phyloP scores from a whole-genome alignment of 2,888 invertebrate genomes.

The Invenusta paracnida region DNA sequence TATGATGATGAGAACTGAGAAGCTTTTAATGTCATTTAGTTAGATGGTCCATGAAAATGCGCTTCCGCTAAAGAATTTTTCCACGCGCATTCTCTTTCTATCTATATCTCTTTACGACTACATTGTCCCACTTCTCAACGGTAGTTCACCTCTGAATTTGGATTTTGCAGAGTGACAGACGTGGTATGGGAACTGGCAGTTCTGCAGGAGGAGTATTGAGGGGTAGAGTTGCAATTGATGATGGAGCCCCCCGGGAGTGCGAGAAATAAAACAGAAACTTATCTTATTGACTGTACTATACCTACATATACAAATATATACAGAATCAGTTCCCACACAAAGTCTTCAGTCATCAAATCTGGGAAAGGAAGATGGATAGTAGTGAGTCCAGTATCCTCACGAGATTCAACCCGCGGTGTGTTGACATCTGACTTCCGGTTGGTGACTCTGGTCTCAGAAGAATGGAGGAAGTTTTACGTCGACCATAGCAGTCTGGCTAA shows the following conservation, averaged over 20 bases:
- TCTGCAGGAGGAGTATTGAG: no score
- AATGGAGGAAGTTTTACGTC: slow-evolving; percentile 4
- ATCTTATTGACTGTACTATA: no score
- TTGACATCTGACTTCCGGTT: slow-evolving; percentile 3
- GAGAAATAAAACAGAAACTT: no score
- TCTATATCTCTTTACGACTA: no score
- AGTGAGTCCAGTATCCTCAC: neutral
- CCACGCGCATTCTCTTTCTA: neutral
- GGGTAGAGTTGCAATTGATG: no score
- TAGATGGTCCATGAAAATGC: slow-evolving; percentile 29
- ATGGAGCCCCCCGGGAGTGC: no score
- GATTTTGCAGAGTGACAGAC: neutral
- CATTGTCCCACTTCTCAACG: neutral
- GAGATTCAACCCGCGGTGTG: neutral
- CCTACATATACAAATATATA: no score
- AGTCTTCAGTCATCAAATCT: no score
- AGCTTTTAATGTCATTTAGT: slow-evolving; percentile 21
- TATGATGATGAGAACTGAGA: neutral
- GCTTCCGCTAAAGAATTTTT: neutral
- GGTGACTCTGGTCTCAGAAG: neutral
- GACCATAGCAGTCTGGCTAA: neutral
- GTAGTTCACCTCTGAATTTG: neutral
- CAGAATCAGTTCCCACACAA: no score
- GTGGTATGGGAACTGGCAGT: no score
- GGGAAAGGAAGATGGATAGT: neutral